Percentiles rank a stretch among this genome's conserved stretches.
Conservation (phyloP, 2,888 invertebrate genomes). For the Lagria hirta region DNA sequence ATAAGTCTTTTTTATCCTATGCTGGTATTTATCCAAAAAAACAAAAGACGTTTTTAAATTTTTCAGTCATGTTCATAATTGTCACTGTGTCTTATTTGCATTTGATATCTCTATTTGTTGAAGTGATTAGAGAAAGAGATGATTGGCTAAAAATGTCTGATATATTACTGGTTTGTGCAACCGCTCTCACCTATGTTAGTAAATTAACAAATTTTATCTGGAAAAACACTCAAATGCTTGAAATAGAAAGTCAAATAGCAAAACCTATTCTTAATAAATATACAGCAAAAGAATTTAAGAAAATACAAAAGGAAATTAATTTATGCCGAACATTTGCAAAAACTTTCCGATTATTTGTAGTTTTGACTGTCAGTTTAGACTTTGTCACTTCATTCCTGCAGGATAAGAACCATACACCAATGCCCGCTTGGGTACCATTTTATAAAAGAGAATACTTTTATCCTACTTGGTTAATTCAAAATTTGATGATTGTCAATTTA, state of each 20-base stretch:
- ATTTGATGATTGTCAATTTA: slow-evolving; percentile 2
- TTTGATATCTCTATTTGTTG: slow-evolving; percentile 5
- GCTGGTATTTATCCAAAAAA: slow-evolving; percentile 8
- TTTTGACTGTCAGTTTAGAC: slow-evolving; percentile 2
- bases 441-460: slow-evolving; percentile 6
- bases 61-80: neutral
- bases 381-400: slow-evolving; percentile 5
- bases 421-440: slow-evolving; percentile 19
- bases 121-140: slow-evolving; percentile 2
- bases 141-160: slow-evolving; percentile 6
- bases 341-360: no score
- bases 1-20: no score
- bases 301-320: slow-evolving; percentile 1
- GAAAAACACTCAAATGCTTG: neutral
- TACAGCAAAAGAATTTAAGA: neutral
- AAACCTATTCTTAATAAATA: neutral
- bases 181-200: slow-evolving; percentile 7
- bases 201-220: slow-evolving; percentile 10
- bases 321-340: neutral
- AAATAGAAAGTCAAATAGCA: slow-evolving; percentile 6
- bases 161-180: slow-evolving; percentile 4
- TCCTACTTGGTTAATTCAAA: slow-evolving; percentile 10
- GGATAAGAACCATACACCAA: slow-evolving; percentile 3
- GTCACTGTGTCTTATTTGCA: neutral
- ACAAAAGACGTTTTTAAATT: slow-evolving; percentile 1